Base-by-base conservation (phyloP, 2,113 vertebrate genomes). In the zebrafish (Danio rerio) region DNA sequence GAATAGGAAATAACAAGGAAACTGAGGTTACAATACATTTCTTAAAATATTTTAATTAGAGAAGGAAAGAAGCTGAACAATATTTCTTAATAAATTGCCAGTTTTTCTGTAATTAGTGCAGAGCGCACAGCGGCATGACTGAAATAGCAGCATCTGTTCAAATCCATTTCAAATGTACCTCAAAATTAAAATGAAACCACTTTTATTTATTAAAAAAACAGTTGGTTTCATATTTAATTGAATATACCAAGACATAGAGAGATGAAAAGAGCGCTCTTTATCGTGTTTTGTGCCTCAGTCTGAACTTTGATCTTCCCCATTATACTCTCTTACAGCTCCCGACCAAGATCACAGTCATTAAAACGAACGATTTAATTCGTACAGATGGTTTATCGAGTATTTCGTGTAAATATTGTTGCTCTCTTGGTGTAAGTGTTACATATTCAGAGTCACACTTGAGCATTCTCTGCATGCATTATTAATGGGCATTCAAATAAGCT, bases 391-490 rank as follows among this genome's bases (percentile, higher is more conserved):
- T 77, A 58, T 42, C 16, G 16, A 83, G 58, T 76, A 73, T 81
- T 81, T 74, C 61, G 45, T 66, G 52, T 82, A 74, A 56, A 82
- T 82, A 75, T 66, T 78, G 42, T 75, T 75, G 80, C 80, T 75
- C 58, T 75, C 49, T 4, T 5, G 9, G 75, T 75, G n/a, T 15
- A 63, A 43, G 31, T 50, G 15, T 42, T 79, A 56, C 50, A 82
- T 65, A 74, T 75, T 82, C 42, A 74, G 43, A 81, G 80, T 73
- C 80, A 63, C 69, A 81, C 80, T 81, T 82, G 31, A 82, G 71
- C 49, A 47, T 82, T 56, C 40, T 47, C 47, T 42, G 47, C 21
- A 75, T 68, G 70, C 12, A 62, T 74, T 74, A 75, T 74, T 81
- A 81, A 81, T 81, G 80, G 42, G 58, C 49, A 81, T 82, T 65